Evolutionary conservation across 2,888 invertebrate genomes (phyloP).

Genomic region (Nephrotoma flavescens): DNA sequence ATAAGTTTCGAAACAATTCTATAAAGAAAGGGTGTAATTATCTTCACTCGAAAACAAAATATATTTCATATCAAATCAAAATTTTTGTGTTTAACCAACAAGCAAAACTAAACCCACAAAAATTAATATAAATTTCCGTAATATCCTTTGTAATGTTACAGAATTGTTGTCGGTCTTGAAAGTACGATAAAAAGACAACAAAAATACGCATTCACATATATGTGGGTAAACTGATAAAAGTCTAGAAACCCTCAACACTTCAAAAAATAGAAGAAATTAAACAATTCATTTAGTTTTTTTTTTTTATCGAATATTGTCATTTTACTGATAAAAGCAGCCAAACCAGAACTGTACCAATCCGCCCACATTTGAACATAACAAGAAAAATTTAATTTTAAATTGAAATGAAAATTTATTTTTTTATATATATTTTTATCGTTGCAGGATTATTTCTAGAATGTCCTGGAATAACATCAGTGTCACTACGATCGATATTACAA

Average conservation of each 20-base stretch:
- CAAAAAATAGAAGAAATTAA: neutral
- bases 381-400: neutral
- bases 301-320: neutral
- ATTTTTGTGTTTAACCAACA: neutral
- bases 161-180: neutral
- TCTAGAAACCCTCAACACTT: neutral
- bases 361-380: neutral
- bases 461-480: slow-evolving; percentile 62
- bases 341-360: neutral
- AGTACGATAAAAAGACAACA: neutral
- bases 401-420: neutral
- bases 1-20: no score
- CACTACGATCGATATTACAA: slow-evolving; percentile 57
- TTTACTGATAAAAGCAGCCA: neutral
- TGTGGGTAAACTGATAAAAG: neutral
- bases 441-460: slow-evolving; percentile 74
- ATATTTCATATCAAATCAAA: neutral
- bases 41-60: neutral
- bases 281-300: neutral
- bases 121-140: neutral
- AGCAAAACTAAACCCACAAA: neutral
- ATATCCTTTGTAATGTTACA: neutral
- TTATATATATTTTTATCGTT: slow-evolving; percentile 14
- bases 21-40: neutral
- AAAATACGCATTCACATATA: neutral